Evolutionary conservation across 2,113 vertebrate genomes (phyloP).

Genomic region (Nothoprocta perdicaria): DNA sequence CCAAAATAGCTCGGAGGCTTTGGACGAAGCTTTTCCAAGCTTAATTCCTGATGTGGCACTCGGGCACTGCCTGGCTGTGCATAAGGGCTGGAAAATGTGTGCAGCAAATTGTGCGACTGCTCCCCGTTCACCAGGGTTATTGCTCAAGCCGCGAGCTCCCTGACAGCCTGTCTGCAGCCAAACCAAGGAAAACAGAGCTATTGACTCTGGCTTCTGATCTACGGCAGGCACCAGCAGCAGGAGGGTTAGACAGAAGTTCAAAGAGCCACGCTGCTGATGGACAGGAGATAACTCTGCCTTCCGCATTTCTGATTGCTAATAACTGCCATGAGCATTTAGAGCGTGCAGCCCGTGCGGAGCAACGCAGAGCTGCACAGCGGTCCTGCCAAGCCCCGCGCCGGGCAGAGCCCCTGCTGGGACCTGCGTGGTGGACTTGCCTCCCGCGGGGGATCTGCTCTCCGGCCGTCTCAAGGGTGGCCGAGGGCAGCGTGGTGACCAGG

Average conservation of each 20-base stretch:
- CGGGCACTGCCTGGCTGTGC: not conserved
- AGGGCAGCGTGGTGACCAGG: not conserved
- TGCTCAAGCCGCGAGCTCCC: not conserved
- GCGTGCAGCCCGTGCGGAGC: not conserved
- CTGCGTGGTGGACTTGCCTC: not conserved
- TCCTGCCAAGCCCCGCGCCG: fast-evolving
- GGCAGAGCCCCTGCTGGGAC: fast-evolving
- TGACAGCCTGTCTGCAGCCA: fast-evolving
- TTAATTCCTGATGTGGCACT: not conserved
- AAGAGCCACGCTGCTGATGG: fast-evolving
- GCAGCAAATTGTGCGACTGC: not conserved
- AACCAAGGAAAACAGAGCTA: not conserved
- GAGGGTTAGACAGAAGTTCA: not conserved
- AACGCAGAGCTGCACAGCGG: fast-evolving
- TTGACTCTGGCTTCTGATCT: not conserved
- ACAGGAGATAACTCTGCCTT: fast-evolving
- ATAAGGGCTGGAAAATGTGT: fast-evolving
- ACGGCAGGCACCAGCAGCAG: not conserved
- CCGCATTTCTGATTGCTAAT: not conserved
- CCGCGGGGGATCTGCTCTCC: fast-evolving
- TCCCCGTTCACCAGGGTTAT: not conserved
- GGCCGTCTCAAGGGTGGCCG: not conserved
- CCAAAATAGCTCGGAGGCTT: not conserved
- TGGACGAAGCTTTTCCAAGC: not conserved
- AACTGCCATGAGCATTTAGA: not conserved